Conservation (phyloP, 2,797 vertebrate genomes). For the Heterohyrax brucei region DNA sequence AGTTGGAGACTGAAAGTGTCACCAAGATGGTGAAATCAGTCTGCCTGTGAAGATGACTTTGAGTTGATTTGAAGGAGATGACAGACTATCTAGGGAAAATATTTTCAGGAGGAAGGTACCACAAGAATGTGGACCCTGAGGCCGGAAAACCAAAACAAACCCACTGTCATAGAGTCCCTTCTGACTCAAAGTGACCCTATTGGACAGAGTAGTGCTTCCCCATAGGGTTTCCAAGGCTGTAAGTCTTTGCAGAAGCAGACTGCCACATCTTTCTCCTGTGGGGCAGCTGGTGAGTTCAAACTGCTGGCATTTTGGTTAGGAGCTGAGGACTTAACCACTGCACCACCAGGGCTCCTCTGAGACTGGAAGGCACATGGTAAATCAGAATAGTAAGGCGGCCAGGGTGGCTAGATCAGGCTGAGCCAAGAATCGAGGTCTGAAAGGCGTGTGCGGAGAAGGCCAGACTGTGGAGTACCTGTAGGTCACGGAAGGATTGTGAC, state of each 20-base stretch:
- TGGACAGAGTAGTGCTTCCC: too few species aligned
- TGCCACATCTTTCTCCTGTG: too few species aligned
- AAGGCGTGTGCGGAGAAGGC: not conserved
- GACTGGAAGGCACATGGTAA: not conserved
- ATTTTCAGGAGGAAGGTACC: not conserved
- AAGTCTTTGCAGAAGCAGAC: too few species aligned
- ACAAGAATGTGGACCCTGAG: not conserved
- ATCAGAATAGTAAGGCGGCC: not conserved
- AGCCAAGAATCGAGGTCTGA: not conserved
- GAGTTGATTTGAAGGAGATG: not conserved
- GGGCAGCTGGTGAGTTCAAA: too few species aligned
- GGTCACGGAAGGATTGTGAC: not conserved
- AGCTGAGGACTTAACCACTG: too few species aligned
- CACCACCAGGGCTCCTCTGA: not conserved
- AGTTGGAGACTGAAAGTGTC: not conserved
- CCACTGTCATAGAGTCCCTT: too few species aligned
- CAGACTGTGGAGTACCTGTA: not conserved
- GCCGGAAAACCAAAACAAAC: too few species aligned
- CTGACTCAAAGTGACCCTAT: too few species aligned
- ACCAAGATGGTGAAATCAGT: not conserved
- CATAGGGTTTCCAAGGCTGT: too few species aligned
- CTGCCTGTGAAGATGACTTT: constrained; percentile 2
- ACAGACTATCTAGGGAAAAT: not conserved
- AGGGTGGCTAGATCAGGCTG: not conserved
- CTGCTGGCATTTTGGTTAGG: too few species aligned